These are phyloP conservation scores for Oeneis ivallda DNA, from an alignment of 2,888 invertebrate genomes.

Conservation along the genomic window DNA sequence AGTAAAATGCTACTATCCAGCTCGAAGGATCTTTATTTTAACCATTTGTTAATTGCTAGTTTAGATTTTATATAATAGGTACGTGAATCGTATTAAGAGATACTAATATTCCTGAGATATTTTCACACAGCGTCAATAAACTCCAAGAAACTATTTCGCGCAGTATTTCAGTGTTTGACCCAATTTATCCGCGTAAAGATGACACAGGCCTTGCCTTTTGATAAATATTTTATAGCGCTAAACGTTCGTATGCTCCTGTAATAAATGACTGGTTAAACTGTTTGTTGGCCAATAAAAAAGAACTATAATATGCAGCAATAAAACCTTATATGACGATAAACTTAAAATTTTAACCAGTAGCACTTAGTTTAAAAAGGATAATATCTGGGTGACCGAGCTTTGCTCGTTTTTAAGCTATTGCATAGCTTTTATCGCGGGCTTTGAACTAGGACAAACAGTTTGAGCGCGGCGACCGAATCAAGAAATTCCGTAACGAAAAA, in stretches of 20 bases:
- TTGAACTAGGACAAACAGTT: no score
- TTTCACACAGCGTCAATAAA: constrained; percentile 17
- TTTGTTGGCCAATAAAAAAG: not conserved
- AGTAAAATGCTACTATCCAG: not conserved
- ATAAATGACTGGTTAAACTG: not conserved
- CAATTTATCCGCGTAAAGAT: constrained; percentile 19
- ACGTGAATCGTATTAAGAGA: not conserved
- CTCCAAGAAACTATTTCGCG: constrained; percentile 16
- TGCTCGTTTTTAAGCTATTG: no score
- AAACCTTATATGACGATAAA: not conserved
- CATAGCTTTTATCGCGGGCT: no score
- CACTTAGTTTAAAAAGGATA: no score
- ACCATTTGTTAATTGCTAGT: not conserved
- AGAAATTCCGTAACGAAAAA: no score
- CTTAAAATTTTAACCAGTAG: no score
- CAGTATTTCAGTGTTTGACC: constrained; percentile 15
- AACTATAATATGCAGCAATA: not conserved
- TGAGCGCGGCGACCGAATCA: no score
- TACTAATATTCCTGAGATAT: not conserved
- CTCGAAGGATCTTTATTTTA: not conserved
- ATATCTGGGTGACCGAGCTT: no score
- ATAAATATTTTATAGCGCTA: constrained; percentile 20
- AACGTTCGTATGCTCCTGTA: constrained; percentile 5
- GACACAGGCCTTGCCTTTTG: constrained; percentile 17
- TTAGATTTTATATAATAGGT: not conserved